Conservation (phyloP, 2,113 vertebrate genomes). For the human region GRCh38 chr2:38599501-38600000, state of each 20-base stretch:
- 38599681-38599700: neutral
- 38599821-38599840: neutral
- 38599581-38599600: constrained; percentile 29
- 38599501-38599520: neutral
- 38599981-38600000: neutral
- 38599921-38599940: constrained; percentile 7
- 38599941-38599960: neutral
- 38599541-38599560: constrained; percentile 1
- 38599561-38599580: neutral
- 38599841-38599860: constrained; percentile 34
- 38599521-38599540: neutral
- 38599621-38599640: constrained; percentile 6
- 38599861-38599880: neutral
- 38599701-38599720: neutral
- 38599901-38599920: constrained; percentile 12
- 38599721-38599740: neutral
- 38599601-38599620: neutral
- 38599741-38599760: neutral
- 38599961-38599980: neutral
- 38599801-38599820: constrained; percentile 34
- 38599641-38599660: neutral
- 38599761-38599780: constrained; percentile 1
- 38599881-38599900: neutral
- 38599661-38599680: neutral
- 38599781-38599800: neutral